Conservation (phyloP, 2,888 invertebrate genomes). For the Drosophila macrospina region DNA sequence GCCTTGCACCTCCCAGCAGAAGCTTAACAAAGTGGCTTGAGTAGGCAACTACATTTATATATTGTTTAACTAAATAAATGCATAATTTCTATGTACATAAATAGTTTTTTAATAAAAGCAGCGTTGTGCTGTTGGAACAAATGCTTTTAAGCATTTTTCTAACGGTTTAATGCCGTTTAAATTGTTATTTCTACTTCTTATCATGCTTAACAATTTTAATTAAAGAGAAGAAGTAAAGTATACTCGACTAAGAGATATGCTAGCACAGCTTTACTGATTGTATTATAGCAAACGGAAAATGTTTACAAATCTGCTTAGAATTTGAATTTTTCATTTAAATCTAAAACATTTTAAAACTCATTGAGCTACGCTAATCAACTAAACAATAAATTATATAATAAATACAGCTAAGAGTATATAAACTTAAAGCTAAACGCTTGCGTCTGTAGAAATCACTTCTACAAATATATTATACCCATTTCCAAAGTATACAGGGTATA, state of each 20-base stretch:
- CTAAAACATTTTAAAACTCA: too few species aligned
- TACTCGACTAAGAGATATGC: neutral
- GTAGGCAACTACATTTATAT: neutral
- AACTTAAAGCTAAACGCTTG: neutral
- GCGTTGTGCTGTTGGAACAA: slow-evolving; percentile 1
- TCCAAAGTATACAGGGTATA: neutral
- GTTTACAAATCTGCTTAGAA: too few species aligned
- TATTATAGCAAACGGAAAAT: too few species aligned
- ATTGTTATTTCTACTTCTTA: slow-evolving; percentile 25
- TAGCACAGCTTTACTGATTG: neutral
- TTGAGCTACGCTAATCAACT: neutral
- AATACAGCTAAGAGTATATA: neutral
- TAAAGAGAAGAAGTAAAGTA: too few species aligned
- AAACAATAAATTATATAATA: neutral
- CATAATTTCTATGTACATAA: neutral
- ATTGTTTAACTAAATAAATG: neutral
- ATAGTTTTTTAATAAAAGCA: neutral
- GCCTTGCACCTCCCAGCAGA: slow-evolving; percentile 28
- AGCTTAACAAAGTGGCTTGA: neutral
- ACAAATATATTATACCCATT: neutral
- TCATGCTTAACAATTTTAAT: neutral
- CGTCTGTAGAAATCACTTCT: neutral
- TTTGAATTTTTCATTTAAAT: too few species aligned
- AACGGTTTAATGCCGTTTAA: neutral
- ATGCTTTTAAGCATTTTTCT: neutral